These are phyloP conservation scores for Tetrax tetrax DNA, from an alignment of 2,113 vertebrate species.

Conservation along the genomic window DNA sequence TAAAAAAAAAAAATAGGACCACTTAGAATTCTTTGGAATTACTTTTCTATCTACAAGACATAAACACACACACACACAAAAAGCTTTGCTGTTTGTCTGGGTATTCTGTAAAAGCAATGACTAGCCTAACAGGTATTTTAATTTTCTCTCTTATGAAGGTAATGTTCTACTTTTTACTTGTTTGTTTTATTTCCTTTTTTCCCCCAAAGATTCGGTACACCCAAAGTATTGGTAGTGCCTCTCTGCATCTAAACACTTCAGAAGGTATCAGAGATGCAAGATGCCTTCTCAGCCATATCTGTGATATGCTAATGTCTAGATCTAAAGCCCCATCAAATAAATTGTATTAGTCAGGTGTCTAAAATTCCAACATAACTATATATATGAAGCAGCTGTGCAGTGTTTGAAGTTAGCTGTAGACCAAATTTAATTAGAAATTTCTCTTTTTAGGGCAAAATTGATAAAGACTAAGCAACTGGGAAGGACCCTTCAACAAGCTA, in stretches of 20 bases:
- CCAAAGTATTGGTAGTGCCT: not conserved
- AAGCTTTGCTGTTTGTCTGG: fast-evolving
- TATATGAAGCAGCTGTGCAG: not conserved
- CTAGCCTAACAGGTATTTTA: not conserved
- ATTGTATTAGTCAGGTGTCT: not conserved
- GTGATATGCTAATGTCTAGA: not conserved
- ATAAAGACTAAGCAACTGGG: not conserved
- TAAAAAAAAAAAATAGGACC: not conserved
- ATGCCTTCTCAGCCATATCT: not conserved
- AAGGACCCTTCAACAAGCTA: not conserved
- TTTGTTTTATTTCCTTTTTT: not conserved
- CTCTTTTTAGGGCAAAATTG: not conserved
- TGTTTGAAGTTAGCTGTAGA: not conserved
- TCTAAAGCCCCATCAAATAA: not conserved
- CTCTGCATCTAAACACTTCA: not conserved
- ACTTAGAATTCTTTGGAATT: not conserved
- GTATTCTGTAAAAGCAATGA: not conserved
- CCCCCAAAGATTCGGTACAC: not conserved
- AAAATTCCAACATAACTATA: not conserved
- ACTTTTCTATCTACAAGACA: not conserved
- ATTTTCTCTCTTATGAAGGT: not conserved
- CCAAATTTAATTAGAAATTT: not conserved
- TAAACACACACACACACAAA: not conserved
- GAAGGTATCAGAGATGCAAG: not conserved
- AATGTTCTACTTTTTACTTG: not conserved